Base-by-base conservation (phyloP, 2,888 invertebrate species). In the Stenichneumon culpator region DNA sequence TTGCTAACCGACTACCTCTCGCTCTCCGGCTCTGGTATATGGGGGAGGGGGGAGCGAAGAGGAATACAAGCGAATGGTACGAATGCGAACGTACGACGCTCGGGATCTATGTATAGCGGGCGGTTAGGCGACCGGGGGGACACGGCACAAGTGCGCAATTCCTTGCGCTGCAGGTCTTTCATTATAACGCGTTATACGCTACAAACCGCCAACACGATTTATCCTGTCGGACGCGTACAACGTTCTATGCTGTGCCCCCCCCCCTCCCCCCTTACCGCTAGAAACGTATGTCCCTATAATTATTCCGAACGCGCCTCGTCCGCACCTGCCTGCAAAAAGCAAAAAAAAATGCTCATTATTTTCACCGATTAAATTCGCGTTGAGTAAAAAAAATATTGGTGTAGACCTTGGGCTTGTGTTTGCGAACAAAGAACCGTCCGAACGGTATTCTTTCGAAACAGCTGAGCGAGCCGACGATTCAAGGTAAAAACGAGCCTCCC, bases 71-170 rank as follows among this genome's bases (percentile, higher is more conserved):
- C 32, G 79, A 78, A 65, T 65, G 77, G 65, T 39, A 70, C 81
- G 60, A 44, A 65, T 54, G 22, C 67, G 47, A 72, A 78, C 60
- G 50, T 52, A 52, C 63, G 70, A 25, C 25, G 70, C 25, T 68
- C 44, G 14, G 22, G 44, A 44, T 60, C 7, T 69, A 60, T 60
- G 28, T 79, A 63, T 36, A 79, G 69, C 47, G 47, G 7, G 16
- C 57, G 47, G 44, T 7, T 25, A 47, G 52, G 19, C 60, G 47
- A 60, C 5, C 14, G 60, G 79, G 73, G 74, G 67, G 57, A 57
- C 65, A 25, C 28, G 11, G 54, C 74, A 75, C 79, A 82, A 82
- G 84, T 84, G 84, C 84, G 84, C 84, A 84, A 84, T 84, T 82
- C 74, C 79, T 82, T 74, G 44, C 78, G 79, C 39, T 69, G 82